Conservation (phyloP, 2,113 vertebrate genomes). For the Jaculus jaculus region DNA sequence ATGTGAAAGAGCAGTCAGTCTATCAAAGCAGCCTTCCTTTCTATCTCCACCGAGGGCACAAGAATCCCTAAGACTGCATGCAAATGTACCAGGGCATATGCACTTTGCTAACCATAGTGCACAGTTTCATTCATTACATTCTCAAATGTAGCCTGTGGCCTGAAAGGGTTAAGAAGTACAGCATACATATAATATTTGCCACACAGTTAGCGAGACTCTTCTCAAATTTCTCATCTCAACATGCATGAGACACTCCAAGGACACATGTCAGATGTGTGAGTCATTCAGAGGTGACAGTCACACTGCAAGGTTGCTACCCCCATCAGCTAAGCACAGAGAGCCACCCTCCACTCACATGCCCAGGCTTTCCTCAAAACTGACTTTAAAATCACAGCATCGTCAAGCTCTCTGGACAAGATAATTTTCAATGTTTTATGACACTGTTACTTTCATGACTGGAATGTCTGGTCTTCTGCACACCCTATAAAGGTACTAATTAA, state of each 20-base stretch:
- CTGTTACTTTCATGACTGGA: background rate
- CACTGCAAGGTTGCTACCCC: background rate
- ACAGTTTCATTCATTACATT: background rate
- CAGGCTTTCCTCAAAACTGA: background rate
- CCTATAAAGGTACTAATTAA: slow-evolving; percentile 6
- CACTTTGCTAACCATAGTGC: background rate
- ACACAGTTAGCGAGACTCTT: background rate
- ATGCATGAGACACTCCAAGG: background rate
- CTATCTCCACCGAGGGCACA: background rate
- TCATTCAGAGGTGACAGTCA: background rate
- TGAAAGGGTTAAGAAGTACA: background rate
- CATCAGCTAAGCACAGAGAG: background rate
- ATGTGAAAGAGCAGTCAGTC: background rate
- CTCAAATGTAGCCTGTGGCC: background rate
- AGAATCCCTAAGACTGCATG: background rate
- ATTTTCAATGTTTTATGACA: background rate
- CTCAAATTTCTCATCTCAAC: background rate
- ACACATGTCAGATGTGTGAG: background rate
- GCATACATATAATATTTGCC: background rate
- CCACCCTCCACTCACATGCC: background rate
- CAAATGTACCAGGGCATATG: background rate
- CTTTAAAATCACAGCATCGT: background rate
- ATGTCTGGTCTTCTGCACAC: background rate
- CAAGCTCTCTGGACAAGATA: background rate
- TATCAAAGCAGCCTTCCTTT: background rate